Base-by-base conservation (phyloP, 92 coral and sea anemone genomes). In the Plumapathes pennacea region DNA sequence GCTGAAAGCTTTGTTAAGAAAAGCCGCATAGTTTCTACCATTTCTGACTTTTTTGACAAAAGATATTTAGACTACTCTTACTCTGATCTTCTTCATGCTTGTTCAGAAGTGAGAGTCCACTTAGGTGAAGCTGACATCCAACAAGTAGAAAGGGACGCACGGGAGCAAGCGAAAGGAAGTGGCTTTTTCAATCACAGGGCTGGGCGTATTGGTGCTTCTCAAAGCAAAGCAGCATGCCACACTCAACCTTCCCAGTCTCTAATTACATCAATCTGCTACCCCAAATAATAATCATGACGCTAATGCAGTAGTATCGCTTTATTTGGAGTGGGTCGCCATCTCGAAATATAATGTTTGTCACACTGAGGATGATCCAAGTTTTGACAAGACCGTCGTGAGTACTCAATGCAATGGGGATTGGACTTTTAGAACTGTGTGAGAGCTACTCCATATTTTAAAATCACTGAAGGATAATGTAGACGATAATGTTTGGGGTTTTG, bases 181-280 rank as follows among this genome's bases (percentile, higher is more conserved):
- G 70, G 80, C 11, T 85, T 85, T 58, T 85, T 41, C 32, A 67
- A 37, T 50, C 87, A 85, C 65, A 71, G 84, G 24, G 80, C 81
- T 19, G 94, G 94, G n/a, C 64, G 83, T 32, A 70, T 85, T 50
- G 84, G 92, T 40, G 86, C 84, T 6, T 80, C 87, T 0, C 30
- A 45, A 24, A 63, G 87, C 60, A 55, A 53, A 26, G 74, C 87
- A 8, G 94, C 62, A 19, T 64, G 66, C 11, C 84, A 74, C 54
- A 80, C 84, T 24, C 74, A 80, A 38, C 71, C 79, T 36, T 64
- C 78, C 19, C 75, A 57, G 25, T 74, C 84, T 15, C 43, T 72
- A 22, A 72, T 85, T 18, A 79, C 78, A 60, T 44, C 71, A 25
- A 67, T 85, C 11, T 85, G 83, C 39, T 80, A 80, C 41, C 95